These are phyloP conservation scores for Pangasius djambal DNA, from an alignment of 2,797 vertebrate species.

Conservation along the genomic window DNA sequence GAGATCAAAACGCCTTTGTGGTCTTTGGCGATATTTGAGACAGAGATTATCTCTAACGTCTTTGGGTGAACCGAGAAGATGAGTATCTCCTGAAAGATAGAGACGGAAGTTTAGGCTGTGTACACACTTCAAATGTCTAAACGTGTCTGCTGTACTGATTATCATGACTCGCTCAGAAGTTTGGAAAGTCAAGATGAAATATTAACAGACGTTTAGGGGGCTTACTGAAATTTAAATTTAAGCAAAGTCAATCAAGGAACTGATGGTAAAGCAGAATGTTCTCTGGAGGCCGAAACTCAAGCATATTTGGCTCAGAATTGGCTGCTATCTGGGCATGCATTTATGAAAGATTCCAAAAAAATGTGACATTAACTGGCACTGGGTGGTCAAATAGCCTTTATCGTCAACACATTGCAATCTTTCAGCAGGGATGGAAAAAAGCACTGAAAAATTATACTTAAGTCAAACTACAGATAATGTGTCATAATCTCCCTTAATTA, in stretches of 20 bases:
- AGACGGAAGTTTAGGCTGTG: slow-evolving; percentile 41
- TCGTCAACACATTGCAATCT: slow-evolving; percentile 70
- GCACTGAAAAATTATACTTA: too few species aligned
- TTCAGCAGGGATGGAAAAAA: slow-evolving; percentile 56
- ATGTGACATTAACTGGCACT: slow-evolving; percentile 55
- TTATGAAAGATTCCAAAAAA: slow-evolving; percentile 50
- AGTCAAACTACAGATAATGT: neutral
- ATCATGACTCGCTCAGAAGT: slow-evolving; percentile 32
- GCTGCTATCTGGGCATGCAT: neutral
- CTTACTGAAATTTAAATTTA: slow-evolving; percentile 48
- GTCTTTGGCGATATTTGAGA: slow-evolving; percentile 48
- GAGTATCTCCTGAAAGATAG: slow-evolving; percentile 47
- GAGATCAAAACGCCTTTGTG: slow-evolving; percentile 48
- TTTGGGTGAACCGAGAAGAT: slow-evolving; percentile 44
- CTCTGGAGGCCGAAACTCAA: neutral
- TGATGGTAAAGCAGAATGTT: neutral
- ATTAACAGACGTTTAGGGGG: slow-evolving; percentile 56
- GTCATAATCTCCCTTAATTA: neutral
- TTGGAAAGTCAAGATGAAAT: slow-evolving; percentile 40
- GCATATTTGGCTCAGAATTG: neutral
- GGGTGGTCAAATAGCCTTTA: slow-evolving; percentile 67
- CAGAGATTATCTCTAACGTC: slow-evolving; percentile 50
- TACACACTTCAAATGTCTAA: slow-evolving; percentile 44
- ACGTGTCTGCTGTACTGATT: slow-evolving; percentile 38
- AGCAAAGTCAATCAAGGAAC: slow-evolving; percentile 31